A percentile compares a stretch with the other conserved stretches of the same genome.
Conservation (phyloP, 2,888 invertebrate genomes). For the Graphium colonna region DNA sequence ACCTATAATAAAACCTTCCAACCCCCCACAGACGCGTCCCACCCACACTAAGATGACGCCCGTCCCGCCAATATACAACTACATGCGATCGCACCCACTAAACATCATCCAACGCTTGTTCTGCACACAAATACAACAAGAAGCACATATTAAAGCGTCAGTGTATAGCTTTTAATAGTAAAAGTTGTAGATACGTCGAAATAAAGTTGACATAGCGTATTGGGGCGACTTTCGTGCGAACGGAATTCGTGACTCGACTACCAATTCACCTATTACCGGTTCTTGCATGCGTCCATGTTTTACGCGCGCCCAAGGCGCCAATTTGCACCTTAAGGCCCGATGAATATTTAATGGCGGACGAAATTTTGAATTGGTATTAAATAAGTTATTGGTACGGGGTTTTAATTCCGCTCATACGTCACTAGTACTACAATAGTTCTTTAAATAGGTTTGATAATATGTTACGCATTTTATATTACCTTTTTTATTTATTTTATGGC, state of each 20-base stretch:
- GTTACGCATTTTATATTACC: slow-evolving; percentile 1
- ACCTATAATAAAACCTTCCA: no score
- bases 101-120: slow-evolving; percentile 7
- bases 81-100: slow-evolving; percentile 1
- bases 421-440: no score
- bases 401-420: no score
- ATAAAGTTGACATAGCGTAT: slow-evolving; percentile 52
- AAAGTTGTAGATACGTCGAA: slow-evolving; percentile 27
- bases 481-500: neutral
- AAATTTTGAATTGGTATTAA: no score
- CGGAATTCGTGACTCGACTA: slow-evolving; percentile 60
- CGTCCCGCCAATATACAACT: slow-evolving; percentile 24
- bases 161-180: no score
- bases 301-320: slow-evolving; percentile 21
- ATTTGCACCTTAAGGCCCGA: slow-evolving; percentile 22
- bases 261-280: slow-evolving; percentile 52
- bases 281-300: slow-evolving; percentile 15
- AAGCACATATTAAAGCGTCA: neutral
- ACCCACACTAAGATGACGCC: slow-evolving; percentile 69
- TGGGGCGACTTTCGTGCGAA: slow-evolving; percentile 67
- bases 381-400: no score
- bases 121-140: no score
- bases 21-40: slow-evolving; percentile 35
- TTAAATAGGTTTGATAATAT: neutral
- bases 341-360: slow-evolving; percentile 20